Evolutionary conservation across 2,888 invertebrate genomes (phyloP).

Genomic region (Hylaea fasciaria): DNA sequence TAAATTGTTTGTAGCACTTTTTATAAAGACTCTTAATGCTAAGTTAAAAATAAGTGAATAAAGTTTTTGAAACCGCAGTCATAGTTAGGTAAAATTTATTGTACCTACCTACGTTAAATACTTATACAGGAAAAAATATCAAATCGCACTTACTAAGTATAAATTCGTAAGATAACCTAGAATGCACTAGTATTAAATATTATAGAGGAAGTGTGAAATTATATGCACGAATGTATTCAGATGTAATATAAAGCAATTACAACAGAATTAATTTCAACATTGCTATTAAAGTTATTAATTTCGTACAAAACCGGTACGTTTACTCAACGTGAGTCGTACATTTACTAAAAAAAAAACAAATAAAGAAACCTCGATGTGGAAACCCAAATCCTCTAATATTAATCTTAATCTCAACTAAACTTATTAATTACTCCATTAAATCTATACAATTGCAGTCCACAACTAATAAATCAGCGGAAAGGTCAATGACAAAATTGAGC

Average conservation of each 20-base stretch:
- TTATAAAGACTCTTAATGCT: too few species aligned
- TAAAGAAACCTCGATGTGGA: background rate
- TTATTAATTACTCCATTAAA: conserved; percentile 34
- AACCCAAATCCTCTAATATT: conserved; percentile 14
- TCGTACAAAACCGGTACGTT: background rate
- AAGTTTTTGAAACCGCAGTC: too few species aligned
- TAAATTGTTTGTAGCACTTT: too few species aligned
- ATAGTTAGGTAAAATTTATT: too few species aligned
- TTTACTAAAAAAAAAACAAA: too few species aligned
- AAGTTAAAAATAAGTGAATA: too few species aligned
- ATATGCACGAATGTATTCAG: conserved; percentile 2
- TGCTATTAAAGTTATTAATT: too few species aligned
- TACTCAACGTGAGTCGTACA: background rate
- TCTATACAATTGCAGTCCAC: conserved; percentile 40
- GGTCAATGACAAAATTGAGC: conserved; percentile 56
- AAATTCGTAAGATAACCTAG: too few species aligned
- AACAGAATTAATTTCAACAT: background rate
- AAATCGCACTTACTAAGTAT: too few species aligned
- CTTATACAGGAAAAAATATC: too few species aligned
- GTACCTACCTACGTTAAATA: too few species aligned
- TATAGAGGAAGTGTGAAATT: background rate
- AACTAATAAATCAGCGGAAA: conserved; percentile 54
- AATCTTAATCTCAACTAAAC: conserved; percentile 12
- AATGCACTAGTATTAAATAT: background rate
- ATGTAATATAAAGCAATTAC: background rate